Base-by-base conservation (phyloP, 2,888 invertebrate genomes). In the Dasysyrphus albostriatus region DNA sequence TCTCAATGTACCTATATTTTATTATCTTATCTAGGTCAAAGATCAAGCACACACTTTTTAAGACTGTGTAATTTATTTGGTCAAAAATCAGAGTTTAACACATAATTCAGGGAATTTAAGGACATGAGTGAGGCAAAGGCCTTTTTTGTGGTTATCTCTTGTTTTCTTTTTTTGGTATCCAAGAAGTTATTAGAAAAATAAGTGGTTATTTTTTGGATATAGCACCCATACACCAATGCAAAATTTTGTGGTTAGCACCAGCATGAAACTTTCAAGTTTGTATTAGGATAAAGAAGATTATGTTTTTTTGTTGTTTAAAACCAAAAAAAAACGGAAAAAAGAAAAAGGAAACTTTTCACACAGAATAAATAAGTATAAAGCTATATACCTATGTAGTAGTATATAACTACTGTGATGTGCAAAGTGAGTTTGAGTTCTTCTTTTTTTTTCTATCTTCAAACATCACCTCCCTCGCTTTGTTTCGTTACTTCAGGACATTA, bases 401-500 rank as follows among this genome's bases (percentile, higher is more conserved):
- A 51, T 19, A 67, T 12, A 16, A n/a, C 32, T 24, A 47, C 24
- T 69, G 44, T 72, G 49, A 54, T 75, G 65, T 77, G 73, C 72
- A 73, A 65, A 77, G 58, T 77, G 69, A 77, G 81, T 81, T 65
- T 19, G 42, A 54, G 59, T 73, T 75, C 51, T 42, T 80, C 70
- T 24, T 24, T 69, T 75, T 44, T 42, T 80, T 75, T 24, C 16
- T n/a, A 4, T 24, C 29, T 44, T 44, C 39, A 54, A 16, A 14
- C 39, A 39, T 67, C 10, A 65, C 12, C 32, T 49, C 67, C 34
- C 44, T 37, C 72, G 47, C 73, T 85, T 85, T 85, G 85, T 77
- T 85, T 85, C 69, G 54, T 61, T 85, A 77, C 77, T 81, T 61
- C 56, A 76, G 63, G 56, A 77, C 73, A 81, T 82, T 78, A 81